A percentile compares a stretch with the other conserved stretches of the same genome.
Evolutionary conservation across 1,140 invertebrate genomes (phyloP).

Genomic region (Drosophila prosaltans): DNA sequence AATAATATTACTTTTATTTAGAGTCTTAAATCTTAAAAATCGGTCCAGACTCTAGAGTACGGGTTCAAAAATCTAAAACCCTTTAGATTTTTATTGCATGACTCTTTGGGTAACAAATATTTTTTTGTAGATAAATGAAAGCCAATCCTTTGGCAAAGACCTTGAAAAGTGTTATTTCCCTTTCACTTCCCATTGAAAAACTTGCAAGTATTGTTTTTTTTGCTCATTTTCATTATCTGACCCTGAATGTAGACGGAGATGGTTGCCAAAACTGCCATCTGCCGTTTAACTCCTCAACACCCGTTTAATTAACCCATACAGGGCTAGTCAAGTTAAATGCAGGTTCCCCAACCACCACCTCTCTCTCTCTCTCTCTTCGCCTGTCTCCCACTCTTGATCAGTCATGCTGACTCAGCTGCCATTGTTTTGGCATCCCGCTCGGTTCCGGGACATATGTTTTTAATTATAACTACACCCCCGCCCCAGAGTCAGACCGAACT

Average conservation of each 20-base stretch:
- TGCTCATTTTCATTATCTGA: background rate
- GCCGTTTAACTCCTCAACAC: conserved; percentile 52
- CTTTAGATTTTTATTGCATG: no score
- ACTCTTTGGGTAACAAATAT: no score
- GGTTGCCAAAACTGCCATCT: conserved; percentile 32
- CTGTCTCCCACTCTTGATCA: background rate
- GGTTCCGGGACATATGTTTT: conserved; percentile 76
- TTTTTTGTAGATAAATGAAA: background rate
- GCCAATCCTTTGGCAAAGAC: background rate
- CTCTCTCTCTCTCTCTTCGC: background rate
- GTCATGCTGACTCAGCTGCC: conserved; percentile 44
- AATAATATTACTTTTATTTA: no score
- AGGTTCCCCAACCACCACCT: background rate
- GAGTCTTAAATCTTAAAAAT: no score
- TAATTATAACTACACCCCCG: conserved; percentile 66
- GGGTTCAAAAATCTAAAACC: no score
- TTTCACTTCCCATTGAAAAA: conserved; percentile 9
- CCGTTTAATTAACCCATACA: conserved; percentile 68
- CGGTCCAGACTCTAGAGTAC: no score
- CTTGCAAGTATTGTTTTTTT: background rate
- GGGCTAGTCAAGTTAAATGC: conserved; percentile 28
- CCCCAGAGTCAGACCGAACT: conserved; percentile 26
- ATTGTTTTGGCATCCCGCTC: conserved; percentile 33
- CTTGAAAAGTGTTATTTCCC: conserved; percentile 9
- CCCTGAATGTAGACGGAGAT: conserved; percentile 2